phyloP scores from a whole-genome alignment of 1,140 invertebrate species.

The Musca vetustissima region DNA sequence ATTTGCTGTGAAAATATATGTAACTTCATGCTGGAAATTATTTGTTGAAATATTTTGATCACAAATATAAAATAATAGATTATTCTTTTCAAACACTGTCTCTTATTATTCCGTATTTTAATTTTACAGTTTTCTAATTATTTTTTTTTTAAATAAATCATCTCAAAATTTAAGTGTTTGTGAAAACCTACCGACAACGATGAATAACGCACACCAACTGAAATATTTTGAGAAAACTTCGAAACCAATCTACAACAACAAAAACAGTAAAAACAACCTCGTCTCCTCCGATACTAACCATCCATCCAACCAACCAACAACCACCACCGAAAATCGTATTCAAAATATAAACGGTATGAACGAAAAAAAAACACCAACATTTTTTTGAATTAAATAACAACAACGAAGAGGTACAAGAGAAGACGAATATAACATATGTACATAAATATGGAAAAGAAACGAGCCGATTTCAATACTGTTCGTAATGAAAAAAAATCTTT shows the following conservation, averaged over 20 bases:
- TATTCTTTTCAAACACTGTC: too few relatives aligned
- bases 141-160: too few relatives aligned
- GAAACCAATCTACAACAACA: conserved; percentile 7
- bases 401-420: not conserved
- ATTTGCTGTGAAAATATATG: too few relatives aligned
- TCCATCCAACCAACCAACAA: not conserved
- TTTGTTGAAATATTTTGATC: too few relatives aligned
- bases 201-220: conserved; percentile 20
- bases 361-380: not conserved
- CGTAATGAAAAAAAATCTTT: conserved; percentile 12
- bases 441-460: conserved; percentile 6
- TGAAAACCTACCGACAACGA: not conserved
- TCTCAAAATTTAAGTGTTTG: too few relatives aligned
- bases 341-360: not conserved
- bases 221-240: conserved; percentile 21
- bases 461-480: conserved; percentile 18
- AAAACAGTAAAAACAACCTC: too few relatives aligned
- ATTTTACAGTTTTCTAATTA: too few relatives aligned
- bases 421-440: not conserved
- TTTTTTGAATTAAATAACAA: not conserved
- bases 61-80: too few relatives aligned
- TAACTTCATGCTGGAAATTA: too few relatives aligned
- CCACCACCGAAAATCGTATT: conserved; percentile 12
- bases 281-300: too few relatives aligned
- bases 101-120: too few relatives aligned